Base-by-base conservation (phyloP, 2,797 vertebrate species). In the Cacajao melanocephalus region DNA sequence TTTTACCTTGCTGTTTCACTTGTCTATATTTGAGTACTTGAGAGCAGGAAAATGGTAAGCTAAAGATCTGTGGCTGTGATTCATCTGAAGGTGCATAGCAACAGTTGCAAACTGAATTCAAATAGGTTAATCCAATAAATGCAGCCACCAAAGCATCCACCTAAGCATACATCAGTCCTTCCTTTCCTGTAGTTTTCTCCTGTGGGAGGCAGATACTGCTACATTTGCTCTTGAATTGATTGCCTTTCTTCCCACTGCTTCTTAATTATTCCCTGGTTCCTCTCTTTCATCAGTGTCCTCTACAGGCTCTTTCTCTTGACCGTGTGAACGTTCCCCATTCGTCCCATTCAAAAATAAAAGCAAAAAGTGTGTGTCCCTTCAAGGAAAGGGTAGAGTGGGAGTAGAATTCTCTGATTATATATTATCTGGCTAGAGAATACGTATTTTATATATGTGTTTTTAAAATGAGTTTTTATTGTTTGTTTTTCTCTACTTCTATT, bases 31-130 rank as follows among this genome's bases (percentile, higher is more conserved):
- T 61, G 73, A 83, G 79, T 48, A 85, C 88, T 81, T 90, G 44
- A 86, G 57, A 93, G 50, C 12, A 85, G 4, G 17, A 75, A 88
- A 85, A 67, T 75, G 24, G 52, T 46, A 52, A 88, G 70, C 44
- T 41, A 73, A 82, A 90, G 76, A 78, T 46, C 44, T 64, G 73
- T 70, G 44, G 33, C 61, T 94, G 94, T 90, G 39, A 92, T 67
- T 84, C 24, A 57, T 50, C 83, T 82, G 20, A 83, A 80, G 15
- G 4, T 48, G 6, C 26, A 50, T 10, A 70, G 55, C 50, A 85
- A 44, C 10, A 39, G n/a, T 12, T 76, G 36, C 24, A 91, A 36
- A 88, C 33, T 86, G 12, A 94, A 85, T 86, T 82, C n/a, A 64
- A 83, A 90, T 11, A n/a, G 12, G 20, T 94, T 28, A 57, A 61